Base-by-base conservation (phyloP, 64 coral and sea anemone genomes). In the Montipora cactus region DNA sequence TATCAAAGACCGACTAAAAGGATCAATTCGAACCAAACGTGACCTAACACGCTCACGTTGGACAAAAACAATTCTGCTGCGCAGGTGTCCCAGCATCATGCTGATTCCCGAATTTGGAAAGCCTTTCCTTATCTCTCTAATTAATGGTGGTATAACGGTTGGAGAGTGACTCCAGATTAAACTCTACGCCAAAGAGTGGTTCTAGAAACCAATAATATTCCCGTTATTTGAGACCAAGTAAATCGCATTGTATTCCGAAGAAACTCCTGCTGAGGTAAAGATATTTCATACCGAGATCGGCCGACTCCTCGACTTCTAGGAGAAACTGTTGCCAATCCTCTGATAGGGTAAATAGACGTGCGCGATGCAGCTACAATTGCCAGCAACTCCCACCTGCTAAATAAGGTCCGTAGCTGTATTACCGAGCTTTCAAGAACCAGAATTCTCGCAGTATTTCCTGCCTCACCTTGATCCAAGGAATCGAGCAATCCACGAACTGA, bases 21-120 rank as follows among this genome's bases (percentile, higher is more conserved):
- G 81, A 52, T 84, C 81, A 7, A 44, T 67, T 45, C n/a, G 81
- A 59, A 67, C 81, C 14, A 44, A 64, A 84, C 81, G 67, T 58
- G 58, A 55, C 64, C n/a, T 76, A 15, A 76, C 44, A 14, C 37
- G 14, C 74, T 46, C 28, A 76, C 74, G 4, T 13, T 76, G 74
- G n/a, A n/a, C n/a, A n/a, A n/a, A n/a, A n/a, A 76, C 45, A 46
- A 3, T 76, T 76, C 74, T 76, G 44, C 74, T 76, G 45, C 74
- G 74, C 74, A 76, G 44, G 44, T 15, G 74, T 76, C 74, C 74
- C 74, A 76, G 11, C 74, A 76, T 76, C 74, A 76, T 76, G 44
- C 74, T 76, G 74, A 76, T 76, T 10, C 74, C 74, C 25, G 74
- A 76, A 76, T 15, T 76, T 76, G 74, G 14, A 15, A 76, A 76